Conservation (phyloP, 2,888 invertebrate genomes). For the Aphrophora alni region DNA sequence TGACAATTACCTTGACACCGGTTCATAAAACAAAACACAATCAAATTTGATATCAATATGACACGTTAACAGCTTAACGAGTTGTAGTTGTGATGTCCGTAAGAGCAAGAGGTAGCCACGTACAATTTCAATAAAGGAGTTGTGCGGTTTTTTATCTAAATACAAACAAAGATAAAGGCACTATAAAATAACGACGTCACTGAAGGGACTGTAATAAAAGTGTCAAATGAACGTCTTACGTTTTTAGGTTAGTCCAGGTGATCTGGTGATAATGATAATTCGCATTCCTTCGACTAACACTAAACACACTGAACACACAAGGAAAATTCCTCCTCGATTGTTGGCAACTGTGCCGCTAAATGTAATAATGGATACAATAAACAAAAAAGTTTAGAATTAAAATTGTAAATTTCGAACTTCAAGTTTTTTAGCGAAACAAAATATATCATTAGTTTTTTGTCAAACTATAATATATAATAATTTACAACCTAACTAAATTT, state of each 20-base stretch:
- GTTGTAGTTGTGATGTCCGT: not conserved
- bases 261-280: too few species aligned
- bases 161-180: not conserved
- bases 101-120: not conserved
- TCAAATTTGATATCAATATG: not conserved
- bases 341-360: too few species aligned
- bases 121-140: not conserved
- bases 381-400: too few species aligned
- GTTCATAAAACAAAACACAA: not conserved
- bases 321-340: too few species aligned
- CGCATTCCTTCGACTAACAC: too few species aligned
- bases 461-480: too few species aligned
- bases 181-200: not conserved
- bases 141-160: not conserved
- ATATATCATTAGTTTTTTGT: too few species aligned
- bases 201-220: not conserved
- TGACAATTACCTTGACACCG: not conserved
- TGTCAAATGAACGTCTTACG: not conserved
- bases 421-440: too few species aligned
- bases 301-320: too few species aligned
- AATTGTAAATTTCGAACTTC: too few species aligned
- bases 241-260: not conserved
- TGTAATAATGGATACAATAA: too few species aligned
- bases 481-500: too few species aligned
- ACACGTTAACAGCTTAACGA: not conserved